Conservation (phyloP, 2,888 invertebrate genomes). For the Callyntrura sp. region DNA sequence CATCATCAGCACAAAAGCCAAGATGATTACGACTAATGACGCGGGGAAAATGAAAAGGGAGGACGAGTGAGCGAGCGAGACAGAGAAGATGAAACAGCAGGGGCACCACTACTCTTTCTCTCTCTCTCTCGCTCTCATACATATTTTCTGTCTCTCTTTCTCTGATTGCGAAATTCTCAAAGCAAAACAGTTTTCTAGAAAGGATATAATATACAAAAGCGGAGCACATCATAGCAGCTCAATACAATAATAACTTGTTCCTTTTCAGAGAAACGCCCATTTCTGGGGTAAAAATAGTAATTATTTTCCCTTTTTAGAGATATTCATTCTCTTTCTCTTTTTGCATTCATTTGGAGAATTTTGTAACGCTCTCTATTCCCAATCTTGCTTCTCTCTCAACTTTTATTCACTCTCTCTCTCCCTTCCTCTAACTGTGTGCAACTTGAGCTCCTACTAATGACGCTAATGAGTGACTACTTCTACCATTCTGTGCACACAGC, state of each 20-base stretch:
- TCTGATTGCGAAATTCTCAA: slow-evolving; percentile 31
- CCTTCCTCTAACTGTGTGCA: too few relatives aligned
- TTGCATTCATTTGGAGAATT: slow-evolving; percentile 12
- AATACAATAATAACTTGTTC: neutral
- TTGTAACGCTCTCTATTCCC: neutral
- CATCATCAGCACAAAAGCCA: slow-evolving; percentile 55
- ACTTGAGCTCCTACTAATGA: slow-evolving; percentile 68
- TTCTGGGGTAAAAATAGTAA: slow-evolving; percentile 26
- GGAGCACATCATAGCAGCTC: slow-evolving; percentile 20
- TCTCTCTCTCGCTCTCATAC: too few relatives aligned
- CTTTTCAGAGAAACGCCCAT: too few relatives aligned
- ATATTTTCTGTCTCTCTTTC: slow-evolving; percentile 12
- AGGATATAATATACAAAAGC: neutral
- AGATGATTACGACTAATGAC: slow-evolving; percentile 72
- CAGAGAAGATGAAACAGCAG: slow-evolving; percentile 36
- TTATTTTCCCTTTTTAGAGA: neutral
- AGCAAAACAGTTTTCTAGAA: too few relatives aligned
- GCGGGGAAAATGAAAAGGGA: slow-evolving; percentile 22
- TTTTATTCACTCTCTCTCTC: slow-evolving; percentile 33
- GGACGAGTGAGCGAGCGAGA: neutral
- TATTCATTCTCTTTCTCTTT: slow-evolving; percentile 10
- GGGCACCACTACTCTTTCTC: too few relatives aligned
- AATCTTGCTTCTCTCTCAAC: neutral
- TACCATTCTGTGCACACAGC: slow-evolving; percentile 32
- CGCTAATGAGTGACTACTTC: slow-evolving; percentile 74